Conservation (phyloP, 2,113 vertebrate species). For the Podarcis raffonei region DNA sequence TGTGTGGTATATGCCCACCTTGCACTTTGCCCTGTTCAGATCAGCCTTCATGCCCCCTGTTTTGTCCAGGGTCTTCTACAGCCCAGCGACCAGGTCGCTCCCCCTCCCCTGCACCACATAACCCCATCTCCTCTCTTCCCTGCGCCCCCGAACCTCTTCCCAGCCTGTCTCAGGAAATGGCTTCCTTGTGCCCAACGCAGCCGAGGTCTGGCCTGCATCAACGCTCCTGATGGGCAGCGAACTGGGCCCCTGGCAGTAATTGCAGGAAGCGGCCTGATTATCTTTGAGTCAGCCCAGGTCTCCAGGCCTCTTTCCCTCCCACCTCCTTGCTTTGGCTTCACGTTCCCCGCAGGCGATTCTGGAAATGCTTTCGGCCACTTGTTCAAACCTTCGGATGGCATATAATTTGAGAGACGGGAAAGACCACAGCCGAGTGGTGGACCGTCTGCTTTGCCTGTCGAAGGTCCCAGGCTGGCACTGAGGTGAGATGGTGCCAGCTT, state of each 20-base stretch:
- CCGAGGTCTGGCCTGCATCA: conserved; percentile 54
- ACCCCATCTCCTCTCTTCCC: neutral
- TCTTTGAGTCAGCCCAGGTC: conserved; percentile 34
- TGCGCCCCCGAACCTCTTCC: no score
- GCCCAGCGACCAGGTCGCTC: neutral
- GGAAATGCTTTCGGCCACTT: neutral
- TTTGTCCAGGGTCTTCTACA: neutral
- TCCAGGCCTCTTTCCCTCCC: neutral
- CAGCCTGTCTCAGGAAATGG: conserved; percentile 18
- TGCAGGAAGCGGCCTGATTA: conserved; percentile 55
- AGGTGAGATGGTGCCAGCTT: neutral
- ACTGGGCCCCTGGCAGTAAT: conserved; percentile 48
- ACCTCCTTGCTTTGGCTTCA: neutral
- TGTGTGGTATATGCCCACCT: no score
- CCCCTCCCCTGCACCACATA: neutral
- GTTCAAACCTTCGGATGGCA: neutral
- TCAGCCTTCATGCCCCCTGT: neutral
- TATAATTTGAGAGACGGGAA: no score
- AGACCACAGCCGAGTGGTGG: no score
- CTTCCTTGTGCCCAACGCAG: neutral
- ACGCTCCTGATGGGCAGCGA: conserved; percentile 39
- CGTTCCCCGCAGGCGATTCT: neutral
- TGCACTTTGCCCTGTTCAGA: neutral
- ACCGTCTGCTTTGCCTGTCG: no score
- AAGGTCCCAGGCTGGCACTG: no score